A percentile compares a stretch with the other conserved stretches of the same genome.
These are phyloP conservation scores for Carpatolechia fugitivella DNA, from an alignment of 2,888 invertebrate species.

Conservation along the genomic window DNA sequence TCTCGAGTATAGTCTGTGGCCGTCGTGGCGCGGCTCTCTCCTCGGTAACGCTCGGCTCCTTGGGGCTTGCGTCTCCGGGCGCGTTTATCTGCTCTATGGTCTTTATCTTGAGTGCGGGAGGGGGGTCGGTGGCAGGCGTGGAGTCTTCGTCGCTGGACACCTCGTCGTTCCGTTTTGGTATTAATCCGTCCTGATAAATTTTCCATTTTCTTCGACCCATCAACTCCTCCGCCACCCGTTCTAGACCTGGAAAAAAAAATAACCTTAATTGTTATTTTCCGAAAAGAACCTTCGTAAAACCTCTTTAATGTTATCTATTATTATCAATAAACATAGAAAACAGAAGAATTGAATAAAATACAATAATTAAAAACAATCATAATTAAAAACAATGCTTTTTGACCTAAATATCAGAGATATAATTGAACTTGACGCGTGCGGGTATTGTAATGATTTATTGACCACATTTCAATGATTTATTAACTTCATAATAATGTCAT, in stretches of 20 bases:
- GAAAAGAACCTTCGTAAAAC: neutral
- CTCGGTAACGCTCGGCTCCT: constrained; percentile 25
- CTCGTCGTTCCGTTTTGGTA: constrained; percentile 67
- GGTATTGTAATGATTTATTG: no score
- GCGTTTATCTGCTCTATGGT: constrained; percentile 77
- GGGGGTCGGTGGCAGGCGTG: constrained; percentile 70
- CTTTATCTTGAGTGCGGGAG: constrained; percentile 73
- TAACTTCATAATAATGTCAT: no score
- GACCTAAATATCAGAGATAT: neutral
- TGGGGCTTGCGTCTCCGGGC: constrained; percentile 51
- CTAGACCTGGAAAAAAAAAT: constrained; percentile 85
- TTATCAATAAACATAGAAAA: no score
- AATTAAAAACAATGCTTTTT: neutral
- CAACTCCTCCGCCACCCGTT: constrained; percentile 97
- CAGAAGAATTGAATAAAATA: no score
- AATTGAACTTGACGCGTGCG: neutral
- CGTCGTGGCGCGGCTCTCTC: constrained; percentile 30
- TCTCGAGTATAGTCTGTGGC: constrained; percentile 76
- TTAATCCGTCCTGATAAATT: constrained; percentile 90
- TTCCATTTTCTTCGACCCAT: constrained; percentile 98
- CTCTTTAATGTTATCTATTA: no score
- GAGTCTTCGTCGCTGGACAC: constrained; percentile 69
- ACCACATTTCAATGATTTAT: no score
- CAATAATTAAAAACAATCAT: neutral
- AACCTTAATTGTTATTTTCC: neutral